Evolutionary conservation across 2,888 invertebrate genomes (phyloP), one percentile per base, ranked within the genome.

Genomic region (Epicampocera succincta): DNA sequence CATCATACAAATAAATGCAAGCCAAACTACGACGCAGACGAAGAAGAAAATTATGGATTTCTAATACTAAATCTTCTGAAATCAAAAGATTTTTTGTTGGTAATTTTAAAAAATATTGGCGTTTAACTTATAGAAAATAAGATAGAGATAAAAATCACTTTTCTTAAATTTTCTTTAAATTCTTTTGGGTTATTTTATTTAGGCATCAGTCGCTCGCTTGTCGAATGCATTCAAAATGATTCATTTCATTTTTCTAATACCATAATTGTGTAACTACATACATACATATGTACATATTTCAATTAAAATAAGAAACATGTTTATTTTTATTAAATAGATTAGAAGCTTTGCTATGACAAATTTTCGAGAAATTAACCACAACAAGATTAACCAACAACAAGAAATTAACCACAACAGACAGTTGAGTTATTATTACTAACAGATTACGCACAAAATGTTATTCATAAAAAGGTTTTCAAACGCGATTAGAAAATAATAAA

Each of bases 331-430:
- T 44, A 54, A 33, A 33, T 50, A 68, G 50, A 60, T 48, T 61
- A 65, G 44, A 58, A 69, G 33, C 48, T 71, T 77, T 60, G 33
- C 66, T 66, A 56, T 71, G 29, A 60, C 58, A 75, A 60, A 72
- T 17, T 60, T 40, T 21, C 5, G 25, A 50, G 25, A 60, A 60
- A 72, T 21, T 58, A 21, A 48, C 38, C 58, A 58, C 69, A 71
- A 44, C 6, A 33, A 71, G 48, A 58, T 58, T 58, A 61, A 11
- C 21, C n/a, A n/a, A n/a, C n/a, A n/a, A n/a, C n/a, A n/a, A n/a
- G n/a, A n/a, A n/a, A n/a, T n/a, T n/a, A n/a, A n/a, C n/a, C n/a
- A n/a, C n/a, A n/a, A n/a, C 29, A 29, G 29, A 46, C 11, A 25
- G 13, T 29, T 33, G 33, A 33, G 3, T 33, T 33, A 8, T 9